Evolutionary conservation across 2,888 invertebrate genomes (phyloP), one percentile per base, ranked within the genome.

Genomic region (Cosmia pyralina): DNA sequence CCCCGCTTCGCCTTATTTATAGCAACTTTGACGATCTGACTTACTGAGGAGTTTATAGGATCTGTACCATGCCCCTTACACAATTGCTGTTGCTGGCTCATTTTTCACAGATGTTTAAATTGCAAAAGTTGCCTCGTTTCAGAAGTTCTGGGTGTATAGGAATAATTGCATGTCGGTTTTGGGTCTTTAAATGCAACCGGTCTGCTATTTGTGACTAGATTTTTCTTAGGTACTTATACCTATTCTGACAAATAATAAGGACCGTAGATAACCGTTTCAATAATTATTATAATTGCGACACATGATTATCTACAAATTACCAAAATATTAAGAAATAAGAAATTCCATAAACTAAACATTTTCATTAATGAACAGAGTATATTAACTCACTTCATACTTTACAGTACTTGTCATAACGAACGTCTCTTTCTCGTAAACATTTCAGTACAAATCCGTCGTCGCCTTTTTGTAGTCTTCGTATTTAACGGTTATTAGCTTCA

Each of bases 1-100:
- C 88, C 85, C 84, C 86, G 89, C 88, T 90, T 89, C 83, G 85
- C 84, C 83, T 89, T 93, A 94, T 94, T 93, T 94, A 93, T 93
- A 85, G 91, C 86, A 86, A 90, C 87, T 90, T 91, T 93, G 93
- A 94, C 91, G 90, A 87, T 86, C 84, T 85, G 86, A 88, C 89
- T 86, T 72, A 90, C 87, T 89, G 87, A 85, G 84, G 82, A 85
- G 17, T 69, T 62, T 69, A 72, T 69, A 48, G 50, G 48, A 72
- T 46, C 38, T 62, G 34, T 55, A 19, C 17, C 15, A 34, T 46
- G 44, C 17, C 8, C 28, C 55, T 57, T 53, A 50, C 28, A 50
- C n/a, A 57, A 68, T 69, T 50, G 28, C 41, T 10, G 8, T 13
- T 50, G 44, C 48, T 62, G 46, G 60, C 17, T 57, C n/a, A 50